Evolutionary conservation across 2,797 vertebrate genomes (phyloP).

Genomic region (Lagodon rhomboides): DNA sequence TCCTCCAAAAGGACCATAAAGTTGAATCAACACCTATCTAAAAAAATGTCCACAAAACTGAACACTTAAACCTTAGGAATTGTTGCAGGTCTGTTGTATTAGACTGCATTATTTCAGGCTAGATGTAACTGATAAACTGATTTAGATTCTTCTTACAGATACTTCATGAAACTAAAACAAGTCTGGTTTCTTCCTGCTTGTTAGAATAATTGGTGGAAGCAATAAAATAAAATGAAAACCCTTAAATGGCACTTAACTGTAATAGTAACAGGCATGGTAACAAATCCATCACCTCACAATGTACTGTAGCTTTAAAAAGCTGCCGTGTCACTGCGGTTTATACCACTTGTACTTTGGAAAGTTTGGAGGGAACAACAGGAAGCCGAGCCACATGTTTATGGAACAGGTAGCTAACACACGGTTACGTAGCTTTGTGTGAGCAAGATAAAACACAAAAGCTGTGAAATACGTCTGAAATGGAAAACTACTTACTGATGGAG

Average conservation of each 20-base stretch:
- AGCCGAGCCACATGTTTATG: conserved; percentile 49
- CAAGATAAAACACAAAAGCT: conserved; percentile 59
- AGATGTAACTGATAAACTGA: not conserved
- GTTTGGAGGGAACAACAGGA: conserved; percentile 65
- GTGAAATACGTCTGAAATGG: conserved; percentile 53
- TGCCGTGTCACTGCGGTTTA: conserved; percentile 9
- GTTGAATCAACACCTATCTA: too few species aligned
- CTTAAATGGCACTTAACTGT: not conserved
- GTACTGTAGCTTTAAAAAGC: conserved; percentile 25
- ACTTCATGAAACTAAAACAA: not conserved
- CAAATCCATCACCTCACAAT: not conserved
- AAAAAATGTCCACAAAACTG: too few species aligned
- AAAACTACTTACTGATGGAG: conserved; percentile 64
- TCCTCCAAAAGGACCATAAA: not conserved
- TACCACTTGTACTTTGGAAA: conserved; percentile 35
- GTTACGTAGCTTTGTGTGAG: conserved; percentile 23
- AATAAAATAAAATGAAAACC: not conserved
- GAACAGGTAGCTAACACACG: conserved; percentile 52
- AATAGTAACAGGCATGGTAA: not conserved
- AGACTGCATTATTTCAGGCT: not conserved
- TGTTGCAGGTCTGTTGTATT: not conserved
- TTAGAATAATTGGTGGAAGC: not conserved
- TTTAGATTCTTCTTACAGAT: too few species aligned
- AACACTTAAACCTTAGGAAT: too few species aligned
- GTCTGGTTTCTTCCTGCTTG: not conserved